Percentiles rank a stretch among this genome's conserved stretches.
These are phyloP conservation scores for Caenorhabditis japonica DNA, from an alignment of 2,888 invertebrate species.

Conservation along the genomic window DNA sequence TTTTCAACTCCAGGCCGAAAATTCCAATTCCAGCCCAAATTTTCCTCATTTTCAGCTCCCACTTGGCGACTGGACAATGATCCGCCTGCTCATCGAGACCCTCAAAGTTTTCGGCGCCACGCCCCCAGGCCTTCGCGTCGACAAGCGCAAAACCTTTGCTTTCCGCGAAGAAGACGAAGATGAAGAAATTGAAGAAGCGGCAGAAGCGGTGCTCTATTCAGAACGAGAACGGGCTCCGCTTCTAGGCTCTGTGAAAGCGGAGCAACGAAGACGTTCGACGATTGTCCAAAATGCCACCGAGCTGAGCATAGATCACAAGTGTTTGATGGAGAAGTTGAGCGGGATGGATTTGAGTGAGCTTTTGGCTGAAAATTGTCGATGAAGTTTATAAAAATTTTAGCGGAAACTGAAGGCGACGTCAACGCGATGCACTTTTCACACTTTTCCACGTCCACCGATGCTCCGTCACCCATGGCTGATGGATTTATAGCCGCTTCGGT, in stretches of 20 bases:
- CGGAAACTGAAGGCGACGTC: slow-evolving; percentile 62
- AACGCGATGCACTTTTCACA: slow-evolving; percentile 53
- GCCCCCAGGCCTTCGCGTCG: slow-evolving; percentile 58
- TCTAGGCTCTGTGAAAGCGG: slow-evolving; percentile 45
- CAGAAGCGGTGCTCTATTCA: slow-evolving; percentile 33
- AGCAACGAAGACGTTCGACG: slow-evolving; percentile 51
- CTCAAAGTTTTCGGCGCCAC: slow-evolving; percentile 66
- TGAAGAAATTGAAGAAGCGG: slow-evolving; percentile 51
- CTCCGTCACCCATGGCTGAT: slow-evolving; percentile 39
- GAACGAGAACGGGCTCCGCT: slow-evolving; percentile 48
- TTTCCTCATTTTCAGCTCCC: slow-evolving; percentile 53
- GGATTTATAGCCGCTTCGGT: slow-evolving; percentile 36
- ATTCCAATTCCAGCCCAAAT: background rate
- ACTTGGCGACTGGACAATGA: slow-evolving; percentile 77
- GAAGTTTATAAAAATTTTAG: too few relatives aligned
- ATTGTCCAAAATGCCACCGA: slow-evolving; percentile 53
- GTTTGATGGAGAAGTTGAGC: slow-evolving; percentile 64
- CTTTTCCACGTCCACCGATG: slow-evolving; percentile 48
- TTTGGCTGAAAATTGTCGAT: background rate
- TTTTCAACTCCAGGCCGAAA: slow-evolving; percentile 9
- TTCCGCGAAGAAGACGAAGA: slow-evolving; percentile 60
- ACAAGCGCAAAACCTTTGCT: slow-evolving; percentile 54
- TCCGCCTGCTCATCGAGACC: slow-evolving; percentile 73
- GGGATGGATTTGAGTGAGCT: slow-evolving; percentile 66
- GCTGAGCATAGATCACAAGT: slow-evolving; percentile 65